Conservation (phyloP, 2,888 invertebrate genomes). For the Desoria tigrina region DNA sequence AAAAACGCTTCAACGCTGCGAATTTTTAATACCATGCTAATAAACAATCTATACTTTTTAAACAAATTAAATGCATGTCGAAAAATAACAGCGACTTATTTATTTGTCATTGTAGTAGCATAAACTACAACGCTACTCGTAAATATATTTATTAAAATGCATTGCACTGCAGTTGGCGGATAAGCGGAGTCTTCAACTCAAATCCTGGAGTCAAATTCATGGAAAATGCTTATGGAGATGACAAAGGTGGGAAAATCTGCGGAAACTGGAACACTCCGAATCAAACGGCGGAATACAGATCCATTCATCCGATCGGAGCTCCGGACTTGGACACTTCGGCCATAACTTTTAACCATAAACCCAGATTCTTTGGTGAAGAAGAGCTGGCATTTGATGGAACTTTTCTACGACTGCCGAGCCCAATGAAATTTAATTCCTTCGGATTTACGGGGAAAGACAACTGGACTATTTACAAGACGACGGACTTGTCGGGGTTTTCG, state of each 20-base stretch:
- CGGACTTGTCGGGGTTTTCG: conserved; percentile 35
- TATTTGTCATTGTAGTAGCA: neutral
- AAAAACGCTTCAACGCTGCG: too few species aligned
- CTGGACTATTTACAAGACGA: conserved; percentile 39
- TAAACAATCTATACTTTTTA: too few species aligned
- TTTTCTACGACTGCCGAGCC: conserved; percentile 28
- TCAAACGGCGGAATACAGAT: conserved; percentile 39
- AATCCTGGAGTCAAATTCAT: conserved; percentile 38
- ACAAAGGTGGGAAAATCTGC: conserved; percentile 34
- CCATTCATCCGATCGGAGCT: conserved; percentile 39
- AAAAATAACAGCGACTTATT: neutral
- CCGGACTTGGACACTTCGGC: conserved; percentile 42
- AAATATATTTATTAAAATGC: too few species aligned
- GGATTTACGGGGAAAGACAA: conserved; percentile 43
- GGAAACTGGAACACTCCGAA: conserved; percentile 39
- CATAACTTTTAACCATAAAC: conserved; percentile 29
- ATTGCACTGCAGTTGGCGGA: conserved; percentile 33
- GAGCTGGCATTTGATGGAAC: conserved; percentile 42
- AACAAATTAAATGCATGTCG: too few species aligned
- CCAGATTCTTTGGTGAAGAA: conserved; percentile 32
- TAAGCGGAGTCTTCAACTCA: conserved; percentile 40
- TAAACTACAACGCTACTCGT: too few species aligned
- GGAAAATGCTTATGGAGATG: conserved; percentile 40
- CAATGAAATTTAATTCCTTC: conserved; percentile 33
- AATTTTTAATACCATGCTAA: too few species aligned